Evolutionary conservation across 2,113 vertebrate genomes (phyloP), one percentile per base, ranked within the genome.

Genomic region (Etheostoma cragini): DNA sequence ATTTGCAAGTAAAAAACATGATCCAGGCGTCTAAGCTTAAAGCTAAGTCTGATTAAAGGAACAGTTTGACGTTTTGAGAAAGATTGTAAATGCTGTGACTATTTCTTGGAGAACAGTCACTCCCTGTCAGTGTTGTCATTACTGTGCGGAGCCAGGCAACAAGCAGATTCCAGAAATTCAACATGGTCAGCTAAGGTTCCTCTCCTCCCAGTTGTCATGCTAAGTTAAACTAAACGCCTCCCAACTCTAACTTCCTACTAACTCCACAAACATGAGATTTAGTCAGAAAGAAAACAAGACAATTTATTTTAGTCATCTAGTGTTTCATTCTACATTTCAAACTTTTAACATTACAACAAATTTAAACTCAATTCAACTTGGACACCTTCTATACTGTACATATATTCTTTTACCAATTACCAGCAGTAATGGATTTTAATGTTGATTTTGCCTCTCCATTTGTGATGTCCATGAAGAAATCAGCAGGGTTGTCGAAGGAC

Each of bases 381-480:
- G 6, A 35, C 53, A 57, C 21, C 16, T 30, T 30, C 30, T 4
- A 30, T 30, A 30, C 26, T 26, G 26, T 16, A 21, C 15, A 22
- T 24, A 30, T 52, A 62, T 38, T 73, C 58, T 42, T 35, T 8
- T 38, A 62, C 11, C 52, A 62, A 52, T 52, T 5, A 72, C 16
- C 6, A 46, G 35, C 54, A 54, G 53, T 42, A 10, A 54, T 7
- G 6, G 81, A 49, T 45, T 61, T 50, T 1, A 52, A 0, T 61
- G 72, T 57, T 14, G 89, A 91, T 22, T 62, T 72, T 17, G 83
- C 82, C 5, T 96, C 95, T 81, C 95, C 96, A 15, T 95, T 95
- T 47, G 91, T 95, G 73, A 96, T 82, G 72, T 96, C 95, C 91
- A 96, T 90, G 76, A 96, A 95, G 90, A 96, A 96, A 73, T 96